Conservation (phyloP, 2,888 invertebrate species). For the Drosophila paramelanica region DNA sequence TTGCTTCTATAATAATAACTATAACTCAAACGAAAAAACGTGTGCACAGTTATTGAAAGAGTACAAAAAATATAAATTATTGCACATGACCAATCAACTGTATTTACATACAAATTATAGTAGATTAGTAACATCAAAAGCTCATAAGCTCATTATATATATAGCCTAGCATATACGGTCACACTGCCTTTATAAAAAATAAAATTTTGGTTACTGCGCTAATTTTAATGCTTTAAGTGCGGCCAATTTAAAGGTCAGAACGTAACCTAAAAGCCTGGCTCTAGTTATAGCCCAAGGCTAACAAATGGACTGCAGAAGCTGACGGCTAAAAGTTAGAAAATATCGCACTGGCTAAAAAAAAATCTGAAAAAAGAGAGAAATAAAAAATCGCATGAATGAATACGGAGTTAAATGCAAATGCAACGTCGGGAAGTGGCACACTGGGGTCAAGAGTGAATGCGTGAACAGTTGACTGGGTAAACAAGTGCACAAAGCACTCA, state of each 20-base stretch:
- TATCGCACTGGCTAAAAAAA: constrained; percentile 1
- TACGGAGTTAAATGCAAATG: constrained; percentile 36
- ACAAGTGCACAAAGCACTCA: constrained; percentile 36
- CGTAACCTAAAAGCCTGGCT: background rate
- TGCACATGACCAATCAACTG: too few relatives aligned
- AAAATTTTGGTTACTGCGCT: background rate
- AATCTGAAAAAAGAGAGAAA: too few relatives aligned
- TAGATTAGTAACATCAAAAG: too few relatives aligned
- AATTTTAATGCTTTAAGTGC: background rate
- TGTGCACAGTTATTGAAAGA: too few relatives aligned
- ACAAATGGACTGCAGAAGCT: background rate
- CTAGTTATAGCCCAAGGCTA: background rate
- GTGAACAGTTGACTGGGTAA: constrained; percentile 53
- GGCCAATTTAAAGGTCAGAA: background rate
- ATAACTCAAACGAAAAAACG: background rate
- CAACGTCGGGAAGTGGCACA: constrained; percentile 29
- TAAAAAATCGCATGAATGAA: constrained; percentile 9
- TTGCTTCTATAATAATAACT: background rate
- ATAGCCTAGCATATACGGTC: too few relatives aligned
- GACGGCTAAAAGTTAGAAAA: constrained; percentile 2
- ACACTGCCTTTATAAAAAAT: too few relatives aligned
- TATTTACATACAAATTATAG: too few relatives aligned
- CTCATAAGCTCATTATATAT: too few relatives aligned
- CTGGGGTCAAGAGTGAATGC: constrained; percentile 47
- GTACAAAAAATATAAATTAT: too few relatives aligned